These are phyloP conservation scores for Mesoclemmys tuberculata DNA, from an alignment of 2,113 vertebrate genomes.

Conservation along the genomic window DNA sequence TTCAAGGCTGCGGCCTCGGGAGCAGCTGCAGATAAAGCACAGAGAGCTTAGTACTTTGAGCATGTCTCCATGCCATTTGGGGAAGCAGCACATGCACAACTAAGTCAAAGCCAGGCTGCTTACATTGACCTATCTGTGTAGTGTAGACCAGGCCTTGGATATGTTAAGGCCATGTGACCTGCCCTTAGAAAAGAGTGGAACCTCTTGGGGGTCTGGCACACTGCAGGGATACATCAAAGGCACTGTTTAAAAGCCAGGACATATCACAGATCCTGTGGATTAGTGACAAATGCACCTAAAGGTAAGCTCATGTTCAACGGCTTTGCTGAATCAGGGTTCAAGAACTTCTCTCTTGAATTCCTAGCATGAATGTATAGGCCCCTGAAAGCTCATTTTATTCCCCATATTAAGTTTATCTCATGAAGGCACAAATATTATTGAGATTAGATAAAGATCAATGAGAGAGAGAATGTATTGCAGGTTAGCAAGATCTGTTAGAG, in stretches of 20 bases:
- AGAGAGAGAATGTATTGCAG: neutral
- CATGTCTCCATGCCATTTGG: neutral
- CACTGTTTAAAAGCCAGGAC: neutral
- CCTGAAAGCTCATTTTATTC: conserved; percentile 36
- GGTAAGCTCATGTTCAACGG: neutral
- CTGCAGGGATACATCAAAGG: neutral
- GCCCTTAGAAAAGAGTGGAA: neutral
- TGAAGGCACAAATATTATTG: neutral
- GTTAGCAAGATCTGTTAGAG: fast-evolving
- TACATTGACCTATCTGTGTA: neutral
- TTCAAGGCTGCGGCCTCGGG: neutral
- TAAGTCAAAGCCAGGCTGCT: neutral
- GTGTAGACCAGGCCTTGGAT: neutral
- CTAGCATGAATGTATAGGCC: neutral
- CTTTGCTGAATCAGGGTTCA: conserved; percentile 16
- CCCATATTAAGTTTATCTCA: neutral
- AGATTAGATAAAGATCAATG: conserved; percentile 24
- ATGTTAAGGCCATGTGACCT: neutral
- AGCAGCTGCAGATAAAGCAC: neutral
- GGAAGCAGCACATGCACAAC: neutral
- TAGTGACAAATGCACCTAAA: neutral
- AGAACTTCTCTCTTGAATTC: neutral
- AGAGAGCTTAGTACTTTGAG: neutral
- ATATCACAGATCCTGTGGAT: neutral
- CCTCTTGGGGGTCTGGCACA: neutral